Base-by-base conservation (phyloP, 2,113 vertebrate species). In the Reinhardtius hippoglossoides region DNA sequence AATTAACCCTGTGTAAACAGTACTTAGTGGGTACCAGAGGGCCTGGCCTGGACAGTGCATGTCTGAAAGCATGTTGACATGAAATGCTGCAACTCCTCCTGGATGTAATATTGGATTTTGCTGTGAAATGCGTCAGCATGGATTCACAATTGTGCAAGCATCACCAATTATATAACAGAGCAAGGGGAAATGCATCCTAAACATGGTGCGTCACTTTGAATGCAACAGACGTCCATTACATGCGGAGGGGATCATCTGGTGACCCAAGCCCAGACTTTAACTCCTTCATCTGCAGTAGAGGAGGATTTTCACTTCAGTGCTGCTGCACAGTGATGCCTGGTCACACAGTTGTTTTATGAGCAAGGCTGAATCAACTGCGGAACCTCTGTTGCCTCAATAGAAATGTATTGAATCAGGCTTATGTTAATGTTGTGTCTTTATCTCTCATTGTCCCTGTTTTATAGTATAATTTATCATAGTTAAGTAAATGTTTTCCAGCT, bases 91-190 rank as follows among this genome's bases (percentile, higher is more conserved):
- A 59, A 67, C 70, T 60, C 62, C 14, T 0, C 27, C 21, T 16
- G 58, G 66, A 55, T 1, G 14, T 59, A 18, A 12, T 27, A 46
- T 50, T 73, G 8, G 67, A 71, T 68, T 63, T 21, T 24, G 16
- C 54, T 26, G 9, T 26, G 5, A 14, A 9, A 57, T 31, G 55
- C 9, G 20, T 78, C 58, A 59, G 37, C 21, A 23, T 46, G 1
- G 24, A 26, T 27, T 23, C 40, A 42, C 27, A 54, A 20, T 59
- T 60, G 64, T 24, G 4, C 46, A 58, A 10, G 16, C 78, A 54
- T 76, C 54, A 48, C 48, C 21, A 23, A 24, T 88, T 76, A 80
- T n/a, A 21, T 71, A 65, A 68, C 26, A 58, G 24, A 71, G 7
- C n/a, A 13, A 31, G 20, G 20, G 10, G 4, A 77, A 37, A 50